Conservation (phyloP, 2,797 vertebrate genomes). For the Tauraco hartlaubi region DNA sequence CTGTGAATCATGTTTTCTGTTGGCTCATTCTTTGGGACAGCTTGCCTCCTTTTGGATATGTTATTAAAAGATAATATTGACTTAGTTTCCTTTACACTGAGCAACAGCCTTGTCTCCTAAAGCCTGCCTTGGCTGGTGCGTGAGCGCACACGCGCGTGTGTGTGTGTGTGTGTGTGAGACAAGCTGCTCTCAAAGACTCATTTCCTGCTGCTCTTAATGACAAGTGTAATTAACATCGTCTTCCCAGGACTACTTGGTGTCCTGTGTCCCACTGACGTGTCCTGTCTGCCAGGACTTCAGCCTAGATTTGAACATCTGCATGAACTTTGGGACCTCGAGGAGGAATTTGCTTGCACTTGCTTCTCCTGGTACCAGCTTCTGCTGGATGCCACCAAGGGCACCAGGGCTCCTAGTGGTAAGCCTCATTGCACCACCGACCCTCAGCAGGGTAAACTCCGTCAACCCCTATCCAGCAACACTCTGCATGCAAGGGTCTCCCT, state of each 20-base stretch:
- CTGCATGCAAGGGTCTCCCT: background rate
- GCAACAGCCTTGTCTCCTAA: constrained; percentile 13
- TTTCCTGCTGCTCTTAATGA: constrained; percentile 31
- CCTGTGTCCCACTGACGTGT: background rate
- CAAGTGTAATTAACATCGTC: constrained; percentile 15
- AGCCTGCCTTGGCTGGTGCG: background rate
- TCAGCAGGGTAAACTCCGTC: background rate
- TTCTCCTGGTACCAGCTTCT: background rate
- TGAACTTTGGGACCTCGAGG: background rate
- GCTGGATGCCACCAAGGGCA: background rate
- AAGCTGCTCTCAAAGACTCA: background rate
- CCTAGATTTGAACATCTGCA: background rate
- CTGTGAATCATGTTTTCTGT: constrained; percentile 58
- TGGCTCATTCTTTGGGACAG: constrained; percentile 68
- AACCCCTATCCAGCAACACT: background rate
- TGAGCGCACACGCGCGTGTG: background rate
- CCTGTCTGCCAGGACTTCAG: background rate
- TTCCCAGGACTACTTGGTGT: background rate
- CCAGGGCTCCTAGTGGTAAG: background rate
- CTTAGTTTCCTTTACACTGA: constrained; percentile 48
- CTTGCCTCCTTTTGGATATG: constrained; percentile 68
- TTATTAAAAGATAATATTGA: constrained; percentile 79
- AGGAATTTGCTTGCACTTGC: background rate
- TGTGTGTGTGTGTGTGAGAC: background rate
- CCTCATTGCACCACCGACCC: background rate